Base-by-base conservation (phyloP, 2,113 vertebrate species). In the Cichladusa arquata region DNA sequence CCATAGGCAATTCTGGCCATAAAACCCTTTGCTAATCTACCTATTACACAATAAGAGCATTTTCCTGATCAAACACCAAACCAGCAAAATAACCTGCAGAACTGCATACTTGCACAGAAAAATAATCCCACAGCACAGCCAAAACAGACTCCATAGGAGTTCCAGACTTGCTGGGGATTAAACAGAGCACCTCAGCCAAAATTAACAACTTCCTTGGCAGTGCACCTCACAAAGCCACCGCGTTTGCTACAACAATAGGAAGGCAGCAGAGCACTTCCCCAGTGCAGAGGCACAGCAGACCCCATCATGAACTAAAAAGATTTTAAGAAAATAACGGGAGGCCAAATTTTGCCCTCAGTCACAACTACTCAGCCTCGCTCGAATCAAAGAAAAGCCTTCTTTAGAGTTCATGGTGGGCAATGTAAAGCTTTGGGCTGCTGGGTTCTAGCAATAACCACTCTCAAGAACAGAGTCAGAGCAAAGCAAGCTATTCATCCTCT, bases 161-260 rank as follows among this genome's bases (percentile, higher is more conserved):
- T 70, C 62, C 74, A 64, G 69, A 67, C 73, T 89, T 40, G 45
- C 78, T 62, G 12, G 28, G 74, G 82, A 94, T 95, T 95, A 95
- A 81, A 96, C 56, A 11, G 62, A 82, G 51, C 31, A 61, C 50
- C 47, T 72, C 51, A 72, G 95, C 86, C 97, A 97, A 95, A 97
- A 95, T 66, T 90, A 97, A 97, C 96, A 97, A 84, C 40, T 33
- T 82, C 81, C 71, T 88, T 96, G 96, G 94, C 96, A 87, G 50
- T 6, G 44, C 48, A 87, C 38, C 48, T 61, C 9, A 4, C 6
- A 81, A 77, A 96, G 69, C 78, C 81, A 87, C 33, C 5, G 22
- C 60, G 48, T 84, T 58, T 64, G 76, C 69, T 95, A 53, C 76
- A 88, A 83, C 62, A 90, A 71, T 44, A 19, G 1, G 14, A 85